Base-by-base conservation (phyloP, 1,140 invertebrate species). In the Eriosoma lanigerum region DNA sequence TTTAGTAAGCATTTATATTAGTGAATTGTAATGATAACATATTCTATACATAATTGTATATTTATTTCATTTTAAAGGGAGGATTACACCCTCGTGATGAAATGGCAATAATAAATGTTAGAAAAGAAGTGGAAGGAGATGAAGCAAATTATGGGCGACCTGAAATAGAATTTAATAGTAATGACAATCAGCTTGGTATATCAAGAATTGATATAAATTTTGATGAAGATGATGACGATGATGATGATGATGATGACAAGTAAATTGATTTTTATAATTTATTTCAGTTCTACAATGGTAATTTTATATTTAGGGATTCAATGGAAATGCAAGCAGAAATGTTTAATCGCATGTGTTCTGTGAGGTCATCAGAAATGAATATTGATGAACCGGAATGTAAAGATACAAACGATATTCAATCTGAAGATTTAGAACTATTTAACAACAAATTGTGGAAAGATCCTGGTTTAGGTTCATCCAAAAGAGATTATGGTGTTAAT, bases 311-410 rank as follows among this genome's bases (percentile, higher is more conserved):
- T 78, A 78, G 75, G 2, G 56, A 78, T 29, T 46, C 75, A 29
- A 78, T 78, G 38, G 52, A 44, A 13, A 44, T 75, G 12, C 52
- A 58, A 58, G 72, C 52, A 9, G 75, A 78, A 78, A 78, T 78
- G 75, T 78, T 78, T 46, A 48, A 78, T 78, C 56, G 54, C 10
- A 78, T 78, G 75, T 78, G 75, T 62, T 78, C 75, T 24, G 38
- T 78, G 24, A 58, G 21, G 12, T 78, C 75, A 26, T 78, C 75
- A 60, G 75, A 78, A 48, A 62, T 78, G 38, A 78, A 21, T 46
- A 17, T 78, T 48, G 44, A 78, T 13, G 56, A 24, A 26, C 13
- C 21, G 0, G 75, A 58, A 26, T 62, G 54, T 4, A 78, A 78
- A 78, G 24, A 60, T 19, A 10, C 3, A 26, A 50, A 52, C n/a